Conservation (phyloP, 2,113 vertebrate genomes). For the Mustela lutreola region DNA sequence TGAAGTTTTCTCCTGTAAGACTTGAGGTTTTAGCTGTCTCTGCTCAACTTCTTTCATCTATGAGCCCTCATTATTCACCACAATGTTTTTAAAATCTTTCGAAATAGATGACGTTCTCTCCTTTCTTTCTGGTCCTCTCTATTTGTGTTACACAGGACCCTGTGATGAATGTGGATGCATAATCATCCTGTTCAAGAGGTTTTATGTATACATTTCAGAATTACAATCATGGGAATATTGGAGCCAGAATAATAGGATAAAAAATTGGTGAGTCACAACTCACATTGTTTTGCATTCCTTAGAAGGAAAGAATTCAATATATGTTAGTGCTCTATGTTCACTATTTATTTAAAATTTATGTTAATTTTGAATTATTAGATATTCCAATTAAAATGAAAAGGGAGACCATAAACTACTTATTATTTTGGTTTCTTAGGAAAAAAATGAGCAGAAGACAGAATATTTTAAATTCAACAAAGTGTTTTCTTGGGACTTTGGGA, state of each 20-base stretch:
- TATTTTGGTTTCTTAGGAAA: neutral
- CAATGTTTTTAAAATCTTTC: neutral
- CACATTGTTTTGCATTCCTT: neutral
- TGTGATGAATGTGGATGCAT: neutral
- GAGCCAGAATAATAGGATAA: neutral
- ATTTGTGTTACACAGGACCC: neutral
- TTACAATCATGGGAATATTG: neutral
- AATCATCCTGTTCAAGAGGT: neutral
- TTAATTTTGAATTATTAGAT: neutral
- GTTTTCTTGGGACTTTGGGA: neutral
- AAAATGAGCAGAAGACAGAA: slow-evolving; percentile 30
- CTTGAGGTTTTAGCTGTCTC: neutral
- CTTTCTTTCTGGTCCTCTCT: neutral
- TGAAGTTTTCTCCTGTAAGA: neutral
- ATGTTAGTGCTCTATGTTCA: neutral
- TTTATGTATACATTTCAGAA: neutral
- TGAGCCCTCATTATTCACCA: neutral
- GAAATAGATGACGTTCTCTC: neutral
- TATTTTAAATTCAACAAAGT: neutral
- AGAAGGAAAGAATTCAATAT: neutral
- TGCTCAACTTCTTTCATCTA: neutral
- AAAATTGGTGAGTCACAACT: neutral
- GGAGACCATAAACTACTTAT: accelerated
- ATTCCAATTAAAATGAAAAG: neutral
- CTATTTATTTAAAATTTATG: slow-evolving; percentile 29